A percentile compares a stretch with the other conserved stretches of the same genome.
Conservation (phyloP, 2,113 vertebrate species). For the Herpailurus yagouaroundi region DNA sequence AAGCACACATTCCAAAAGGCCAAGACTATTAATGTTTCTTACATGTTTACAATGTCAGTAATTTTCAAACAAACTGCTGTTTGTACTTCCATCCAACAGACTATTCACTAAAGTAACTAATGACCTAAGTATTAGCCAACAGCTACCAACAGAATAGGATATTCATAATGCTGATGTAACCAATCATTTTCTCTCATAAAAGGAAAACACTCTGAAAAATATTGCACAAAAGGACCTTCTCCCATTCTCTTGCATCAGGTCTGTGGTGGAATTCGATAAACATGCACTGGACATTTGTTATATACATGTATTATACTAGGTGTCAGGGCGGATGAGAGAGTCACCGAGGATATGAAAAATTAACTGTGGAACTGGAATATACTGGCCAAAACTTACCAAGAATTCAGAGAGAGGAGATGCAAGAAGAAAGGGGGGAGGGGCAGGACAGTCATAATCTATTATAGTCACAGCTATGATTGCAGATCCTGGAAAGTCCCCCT, state of each 20-base stretch:
- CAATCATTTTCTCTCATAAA: not conserved
- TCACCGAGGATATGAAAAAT: not conserved
- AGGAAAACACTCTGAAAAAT: not conserved
- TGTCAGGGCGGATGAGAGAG: not conserved
- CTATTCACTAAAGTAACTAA: not conserved
- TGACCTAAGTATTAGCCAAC: not conserved
- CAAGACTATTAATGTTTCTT: not conserved
- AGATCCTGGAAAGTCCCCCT: not conserved
- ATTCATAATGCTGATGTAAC: not conserved
- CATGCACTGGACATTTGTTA: not conserved
- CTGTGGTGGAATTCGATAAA: not conserved
- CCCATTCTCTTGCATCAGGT: not conserved
- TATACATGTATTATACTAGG: not conserved
- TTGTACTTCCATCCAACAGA: not conserved
- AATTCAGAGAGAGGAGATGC: not conserved
- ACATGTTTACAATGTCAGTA: not conserved
- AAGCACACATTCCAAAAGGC: constrained; percentile 31
- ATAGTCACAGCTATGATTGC: not conserved
- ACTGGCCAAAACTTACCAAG: not conserved
- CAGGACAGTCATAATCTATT: not conserved
- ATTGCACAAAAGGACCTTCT: not conserved
- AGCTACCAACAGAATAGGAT: not conserved
- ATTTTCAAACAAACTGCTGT: not conserved
- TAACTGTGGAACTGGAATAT: not conserved
- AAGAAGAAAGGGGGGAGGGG: not conserved